A percentile compares a stretch with the other conserved stretches of the same genome.
These are phyloP conservation scores for Argyrosomus japonicus DNA, from an alignment of 2,113 vertebrate genomes.

Conservation along the genomic window DNA sequence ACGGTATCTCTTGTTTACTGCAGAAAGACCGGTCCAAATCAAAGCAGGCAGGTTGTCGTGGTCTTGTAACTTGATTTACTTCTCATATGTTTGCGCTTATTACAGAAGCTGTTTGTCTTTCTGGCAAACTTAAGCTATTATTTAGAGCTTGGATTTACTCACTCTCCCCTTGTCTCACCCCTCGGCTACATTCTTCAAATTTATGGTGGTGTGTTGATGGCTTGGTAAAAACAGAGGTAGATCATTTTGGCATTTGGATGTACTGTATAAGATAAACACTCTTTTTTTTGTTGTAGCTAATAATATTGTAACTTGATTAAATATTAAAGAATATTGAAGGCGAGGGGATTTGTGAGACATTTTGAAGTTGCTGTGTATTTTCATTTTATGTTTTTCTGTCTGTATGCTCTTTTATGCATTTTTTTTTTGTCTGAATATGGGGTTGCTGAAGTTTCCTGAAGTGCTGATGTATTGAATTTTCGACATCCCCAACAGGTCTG, in stretches of 20 bases:
- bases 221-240: slow-evolving; percentile 14
- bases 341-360: not conserved
- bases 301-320: slow-evolving; percentile 44
- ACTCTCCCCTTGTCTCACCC: not conserved
- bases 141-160: slow-evolving; percentile 45
- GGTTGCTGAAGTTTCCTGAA: slow-evolving; percentile 67
- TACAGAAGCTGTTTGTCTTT: slow-evolving; percentile 38
- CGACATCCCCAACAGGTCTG: slow-evolving; percentile 72
- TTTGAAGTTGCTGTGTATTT: slow-evolving; percentile 48
- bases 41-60: not conserved
- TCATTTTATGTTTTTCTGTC: slow-evolving; percentile 35
- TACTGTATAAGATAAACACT: not conserved
- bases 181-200: slow-evolving; percentile 7
- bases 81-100: slow-evolving; percentile 21
- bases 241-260: slow-evolving; percentile 11
- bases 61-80: slow-evolving; percentile 7
- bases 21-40: not conserved
- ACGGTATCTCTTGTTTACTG: not conserved
- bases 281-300: not conserved
- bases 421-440: slow-evolving; percentile 37
- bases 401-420: slow-evolving; percentile 45
- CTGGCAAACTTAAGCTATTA: slow-evolving; percentile 21
- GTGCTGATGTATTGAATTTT: slow-evolving; percentile 74
- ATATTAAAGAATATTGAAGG: slow-evolving; percentile 46
- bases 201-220: slow-evolving; percentile 23